Evolutionary conservation across 2,113 vertebrate genomes (phyloP), one percentile per base, ranked within the genome.

Genomic region (Tupaia tana): DNA sequence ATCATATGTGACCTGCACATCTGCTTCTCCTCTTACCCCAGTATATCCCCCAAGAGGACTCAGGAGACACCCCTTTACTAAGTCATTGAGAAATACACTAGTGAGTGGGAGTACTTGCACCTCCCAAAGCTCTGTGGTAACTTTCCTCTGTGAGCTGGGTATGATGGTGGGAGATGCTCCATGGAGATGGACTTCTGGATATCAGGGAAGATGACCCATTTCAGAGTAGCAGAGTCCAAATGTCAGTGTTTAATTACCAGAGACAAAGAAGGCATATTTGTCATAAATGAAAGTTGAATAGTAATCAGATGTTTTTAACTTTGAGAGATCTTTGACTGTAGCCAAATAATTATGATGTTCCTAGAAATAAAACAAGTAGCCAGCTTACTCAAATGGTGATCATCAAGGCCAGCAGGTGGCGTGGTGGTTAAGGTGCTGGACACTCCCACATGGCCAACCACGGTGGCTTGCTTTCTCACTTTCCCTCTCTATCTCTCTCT

Each of bases 181-280:
- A 67, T 25, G 27, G 66, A 67, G 9, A 27, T 67, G 66, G 66
- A 67, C 66, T 67, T 27, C 66, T 67, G 9, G 66, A 25, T 67
- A 15, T 59, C 15, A 59, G 15, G 11, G 15, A 59, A 15, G n/a
- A 89, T 75, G 86, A 89, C 22, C 69, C 24, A 1, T 69, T 69
- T 69, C 74, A 31, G 74, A 77, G 80, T 56, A 43, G 43, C 43
- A 43, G 43, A 43, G 43, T 43, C 43, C 34, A 84, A 58, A 78
- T 70, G 29, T 71, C 43, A 90, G 64, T 84, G 61, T 82, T 93
- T 82, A 82, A 74, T 9, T 61, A 93, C 69, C 43, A 56, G 86
- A 70, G 91, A 86, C 56, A 86, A 93, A 27, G 52, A 67, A 27
- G 52, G 25, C 18, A 59, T 31, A 93, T 86, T 61, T 43, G 43